These are phyloP conservation scores for Orthosia gracilis DNA, from an alignment of 2,888 invertebrate genomes.

Conservation along the genomic window DNA sequence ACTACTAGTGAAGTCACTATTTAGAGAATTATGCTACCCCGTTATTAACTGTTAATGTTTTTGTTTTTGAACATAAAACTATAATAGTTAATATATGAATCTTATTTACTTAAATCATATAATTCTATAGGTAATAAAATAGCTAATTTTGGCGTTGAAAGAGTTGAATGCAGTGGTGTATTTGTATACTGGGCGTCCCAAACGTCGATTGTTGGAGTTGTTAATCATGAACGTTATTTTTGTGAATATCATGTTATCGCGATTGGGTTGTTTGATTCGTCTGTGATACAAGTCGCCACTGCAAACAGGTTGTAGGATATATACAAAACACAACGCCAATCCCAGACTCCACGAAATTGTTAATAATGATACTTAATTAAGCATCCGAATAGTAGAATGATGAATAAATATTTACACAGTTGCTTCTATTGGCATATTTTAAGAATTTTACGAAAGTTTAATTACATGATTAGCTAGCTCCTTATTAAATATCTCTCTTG, in stretches of 20 bases:
- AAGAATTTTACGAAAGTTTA: constrained; percentile 51
- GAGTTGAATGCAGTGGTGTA: constrained; percentile 48
- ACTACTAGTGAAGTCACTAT: constrained; percentile 58
- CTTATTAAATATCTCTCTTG: constrained; percentile 28
- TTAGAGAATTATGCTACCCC: constrained; percentile 54
- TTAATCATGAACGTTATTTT: constrained; percentile 49
- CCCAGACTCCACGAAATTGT: constrained; percentile 41
- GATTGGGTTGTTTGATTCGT: constrained; percentile 36
- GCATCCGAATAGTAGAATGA: constrained; percentile 32
- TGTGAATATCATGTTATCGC: constrained; percentile 48
- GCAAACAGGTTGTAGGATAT: constrained; percentile 24
- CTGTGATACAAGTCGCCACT: constrained; percentile 38
- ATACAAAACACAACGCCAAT: constrained; percentile 35
- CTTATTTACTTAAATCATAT: constrained; percentile 62
- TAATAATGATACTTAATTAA: constrained; percentile 49
- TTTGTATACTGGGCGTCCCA: constrained; percentile 24
- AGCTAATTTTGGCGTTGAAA: constrained; percentile 47
- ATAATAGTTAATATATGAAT: constrained; percentile 54
- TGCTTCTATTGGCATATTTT: constrained; percentile 45
- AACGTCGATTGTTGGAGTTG: constrained; percentile 41
- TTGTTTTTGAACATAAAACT: constrained; percentile 48
- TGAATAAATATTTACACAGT: constrained; percentile 40
- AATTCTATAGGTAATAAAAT: constrained; percentile 59
- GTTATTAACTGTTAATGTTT: constrained; percentile 51
- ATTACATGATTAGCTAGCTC: constrained; percentile 54